Percentiles rank a stretch among this genome's conserved stretches.
Conservation (phyloP, 2,797 vertebrate genomes). For the Coregonus ussuriensis region DNA sequence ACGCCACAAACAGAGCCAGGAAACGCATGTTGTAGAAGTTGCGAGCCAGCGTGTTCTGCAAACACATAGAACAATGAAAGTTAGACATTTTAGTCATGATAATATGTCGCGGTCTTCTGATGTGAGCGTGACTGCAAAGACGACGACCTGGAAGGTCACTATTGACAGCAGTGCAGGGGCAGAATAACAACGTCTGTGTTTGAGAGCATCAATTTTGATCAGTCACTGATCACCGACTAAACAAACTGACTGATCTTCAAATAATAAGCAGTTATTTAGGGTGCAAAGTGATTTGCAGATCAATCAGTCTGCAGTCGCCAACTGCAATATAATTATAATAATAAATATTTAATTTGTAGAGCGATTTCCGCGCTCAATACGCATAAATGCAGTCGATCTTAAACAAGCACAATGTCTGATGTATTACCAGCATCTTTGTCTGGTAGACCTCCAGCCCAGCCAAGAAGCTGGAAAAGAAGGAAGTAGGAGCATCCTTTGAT, state of each 20-base stretch:
- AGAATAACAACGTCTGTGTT: too few relatives aligned
- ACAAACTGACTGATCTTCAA: too few relatives aligned
- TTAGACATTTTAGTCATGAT: neutral
- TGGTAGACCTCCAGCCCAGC: constrained; percentile 87
- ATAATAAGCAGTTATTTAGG: too few relatives aligned
- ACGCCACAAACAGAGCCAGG: constrained; percentile 95
- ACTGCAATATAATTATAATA: neutral
- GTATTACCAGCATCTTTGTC: constrained; percentile 88
- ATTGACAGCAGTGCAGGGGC: too few relatives aligned
- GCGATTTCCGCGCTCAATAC: neutral
- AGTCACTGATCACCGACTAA: too few relatives aligned
- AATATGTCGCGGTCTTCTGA: neutral
- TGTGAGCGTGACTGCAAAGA: too few relatives aligned
- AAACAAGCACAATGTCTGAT: neutral
- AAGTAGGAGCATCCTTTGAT: constrained; percentile 80
- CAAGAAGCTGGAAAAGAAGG: constrained; percentile 89
- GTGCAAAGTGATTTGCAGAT: too few relatives aligned
- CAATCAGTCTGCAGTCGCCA: neutral
- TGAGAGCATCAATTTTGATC: too few relatives aligned
- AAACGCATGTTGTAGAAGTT: constrained; percentile 99
- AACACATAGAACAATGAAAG: constrained; percentile 34
- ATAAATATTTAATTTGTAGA: neutral
- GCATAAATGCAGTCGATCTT: neutral
- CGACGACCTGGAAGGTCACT: too few relatives aligned
- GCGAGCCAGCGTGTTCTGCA: constrained; percentile 94